Percentiles rank a stretch among this genome's conserved stretches.
These are phyloP conservation scores for Alcedo atthis DNA, from an alignment of 2,797 vertebrate species.

Conservation along the genomic window DNA sequence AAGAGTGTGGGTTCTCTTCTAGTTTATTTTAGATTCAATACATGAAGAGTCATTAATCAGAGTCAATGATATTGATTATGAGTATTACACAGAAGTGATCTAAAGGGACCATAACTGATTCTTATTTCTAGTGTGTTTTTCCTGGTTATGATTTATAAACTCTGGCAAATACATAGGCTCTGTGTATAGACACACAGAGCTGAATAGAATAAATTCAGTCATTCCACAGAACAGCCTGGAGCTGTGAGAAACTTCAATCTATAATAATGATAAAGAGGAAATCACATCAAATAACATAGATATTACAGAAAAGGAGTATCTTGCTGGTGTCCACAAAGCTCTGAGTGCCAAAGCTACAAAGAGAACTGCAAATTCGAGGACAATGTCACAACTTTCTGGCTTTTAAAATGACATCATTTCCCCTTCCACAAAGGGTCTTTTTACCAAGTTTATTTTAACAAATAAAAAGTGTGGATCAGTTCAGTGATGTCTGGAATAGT, in stretches of 20 bases:
- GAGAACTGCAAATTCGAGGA: neutral
- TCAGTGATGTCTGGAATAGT: neutral
- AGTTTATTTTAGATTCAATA: neutral
- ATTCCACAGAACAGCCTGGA: neutral
- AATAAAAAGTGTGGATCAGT: neutral
- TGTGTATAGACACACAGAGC: neutral
- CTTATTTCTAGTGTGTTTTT: slow-evolving; percentile 3
- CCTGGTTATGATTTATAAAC: neutral
- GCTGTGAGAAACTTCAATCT: neutral
- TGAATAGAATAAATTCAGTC: slow-evolving; percentile 10
- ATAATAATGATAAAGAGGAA: slow-evolving; percentile 16
- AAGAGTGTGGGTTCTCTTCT: neutral
- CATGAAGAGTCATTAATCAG: neutral
- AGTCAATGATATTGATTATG: neutral
- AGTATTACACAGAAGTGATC: neutral
- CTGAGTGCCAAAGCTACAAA: neutral
- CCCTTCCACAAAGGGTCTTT: neutral
- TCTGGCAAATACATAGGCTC: neutral
- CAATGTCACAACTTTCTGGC: neutral
- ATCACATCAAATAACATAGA: neutral
- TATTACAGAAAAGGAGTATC: neutral
- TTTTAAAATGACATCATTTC: neutral
- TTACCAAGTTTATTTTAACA: neutral
- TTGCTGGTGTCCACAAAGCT: neutral
- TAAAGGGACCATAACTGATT: neutral